phyloP scores from a whole-genome alignment of 2,797 vertebrate genomes.

The Okamejei kenojei region DNA sequence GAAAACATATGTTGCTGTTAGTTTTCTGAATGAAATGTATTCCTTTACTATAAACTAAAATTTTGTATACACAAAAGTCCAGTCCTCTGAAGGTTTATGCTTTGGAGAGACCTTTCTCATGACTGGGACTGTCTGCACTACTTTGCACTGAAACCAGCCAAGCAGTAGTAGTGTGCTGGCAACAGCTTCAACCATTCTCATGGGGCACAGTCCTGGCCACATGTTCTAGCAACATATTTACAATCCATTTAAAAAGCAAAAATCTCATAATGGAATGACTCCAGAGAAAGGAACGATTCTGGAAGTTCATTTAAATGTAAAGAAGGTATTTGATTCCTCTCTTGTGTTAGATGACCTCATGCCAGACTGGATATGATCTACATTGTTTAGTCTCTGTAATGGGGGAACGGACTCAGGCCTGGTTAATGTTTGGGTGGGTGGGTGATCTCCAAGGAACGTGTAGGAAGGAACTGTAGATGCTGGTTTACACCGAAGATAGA shows the following conservation, averaged over 20 bases:
- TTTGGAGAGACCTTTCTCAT: neutral
- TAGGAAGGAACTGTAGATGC: no score
- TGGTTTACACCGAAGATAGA: no score
- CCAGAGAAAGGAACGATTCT: neutral
- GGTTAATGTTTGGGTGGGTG: no score
- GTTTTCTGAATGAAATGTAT: conserved; percentile 8
- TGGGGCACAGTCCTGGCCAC: neutral
- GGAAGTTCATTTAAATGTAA: neutral
- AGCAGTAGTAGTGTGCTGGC: neutral
- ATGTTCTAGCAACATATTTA: neutral
- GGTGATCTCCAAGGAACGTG: no score
- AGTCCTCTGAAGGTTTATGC: neutral
- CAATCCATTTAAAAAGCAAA: neutral
- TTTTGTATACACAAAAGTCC: neutral
- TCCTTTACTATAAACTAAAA: neutral
- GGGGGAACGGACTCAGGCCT: no score
- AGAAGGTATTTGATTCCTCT: neutral
- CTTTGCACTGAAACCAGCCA: neutral
- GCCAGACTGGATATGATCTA: no score
- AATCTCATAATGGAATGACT: neutral
- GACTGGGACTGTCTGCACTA: neutral
- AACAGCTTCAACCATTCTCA: neutral
- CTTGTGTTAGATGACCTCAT: neutral
- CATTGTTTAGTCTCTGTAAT: no score
- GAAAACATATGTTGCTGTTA: neutral